Percentiles rank a stretch among this genome's conserved stretches.
phyloP scores from a whole-genome alignment of 2,113 vertebrate genomes.

The Brachypteracias leptosomus region DNA sequence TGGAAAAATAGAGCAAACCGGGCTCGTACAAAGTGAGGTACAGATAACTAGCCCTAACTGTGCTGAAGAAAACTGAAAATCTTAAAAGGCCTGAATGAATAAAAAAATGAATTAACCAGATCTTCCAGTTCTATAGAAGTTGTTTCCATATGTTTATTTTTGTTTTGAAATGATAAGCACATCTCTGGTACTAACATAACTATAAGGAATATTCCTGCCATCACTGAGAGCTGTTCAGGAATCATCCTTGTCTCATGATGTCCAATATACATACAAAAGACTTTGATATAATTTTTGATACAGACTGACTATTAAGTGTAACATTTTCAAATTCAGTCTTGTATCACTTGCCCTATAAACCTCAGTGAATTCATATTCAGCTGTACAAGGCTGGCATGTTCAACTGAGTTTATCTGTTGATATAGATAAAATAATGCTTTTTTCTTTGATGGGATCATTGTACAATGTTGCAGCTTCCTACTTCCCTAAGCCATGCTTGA shows the following conservation, averaged over 20 bases:
- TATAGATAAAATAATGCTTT: background rate
- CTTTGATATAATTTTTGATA: background rate
- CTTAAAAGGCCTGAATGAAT: background rate
- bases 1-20: background rate
- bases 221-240: background rate
- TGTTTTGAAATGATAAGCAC: background rate
- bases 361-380: background rate
- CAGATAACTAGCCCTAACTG: background rate
- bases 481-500: background rate
- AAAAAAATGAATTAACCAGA: background rate
- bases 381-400: background rate
- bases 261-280: background rate
- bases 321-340: background rate
- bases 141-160: background rate
- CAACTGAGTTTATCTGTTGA: background rate
- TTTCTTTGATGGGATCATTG: background rate
- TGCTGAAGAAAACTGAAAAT: background rate
- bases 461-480: background rate
- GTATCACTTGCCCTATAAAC: background rate
- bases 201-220: background rate
- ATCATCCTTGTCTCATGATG: background rate
- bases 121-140: background rate
- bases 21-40: background rate
- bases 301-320: background rate
- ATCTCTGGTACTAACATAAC: background rate